A percentile compares a stretch with the other conserved stretches of the same genome.
Evolutionary conservation across 2,797 vertebrate genomes (phyloP).

Genomic region (Nasua narica): DNA sequence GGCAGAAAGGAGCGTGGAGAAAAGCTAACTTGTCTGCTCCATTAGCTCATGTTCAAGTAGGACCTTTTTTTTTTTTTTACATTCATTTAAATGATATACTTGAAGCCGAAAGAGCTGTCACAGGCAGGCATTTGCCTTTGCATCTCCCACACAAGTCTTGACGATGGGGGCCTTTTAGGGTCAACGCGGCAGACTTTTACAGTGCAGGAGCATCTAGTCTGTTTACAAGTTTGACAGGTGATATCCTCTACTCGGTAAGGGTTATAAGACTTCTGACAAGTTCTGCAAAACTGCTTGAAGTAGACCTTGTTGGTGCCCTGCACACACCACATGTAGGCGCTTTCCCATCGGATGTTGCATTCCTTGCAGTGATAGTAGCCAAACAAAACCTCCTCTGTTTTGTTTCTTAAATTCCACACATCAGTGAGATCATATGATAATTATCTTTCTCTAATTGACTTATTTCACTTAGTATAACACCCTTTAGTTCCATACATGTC

Average conservation of each 20-base stretch:
- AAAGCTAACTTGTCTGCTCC: neutral
- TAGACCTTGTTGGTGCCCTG: slow-evolving; percentile 99
- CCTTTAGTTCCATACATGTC: no score
- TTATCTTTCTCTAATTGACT: no score
- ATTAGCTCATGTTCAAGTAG: neutral
- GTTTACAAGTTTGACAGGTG: slow-evolving; percentile 93
- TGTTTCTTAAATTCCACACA: no score
- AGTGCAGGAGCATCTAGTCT: slow-evolving; percentile 92
- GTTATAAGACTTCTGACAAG: slow-evolving; percentile 96
- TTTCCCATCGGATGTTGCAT: slow-evolving; percentile 98
- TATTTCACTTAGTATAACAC: no score
- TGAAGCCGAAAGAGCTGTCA: slow-evolving; percentile 99
- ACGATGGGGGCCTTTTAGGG: slow-evolving; percentile 94
- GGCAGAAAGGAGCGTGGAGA: neutral
- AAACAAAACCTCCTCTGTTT: no score
- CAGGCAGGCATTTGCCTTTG: slow-evolving; percentile 97
- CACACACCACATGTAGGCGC: slow-evolving; percentile 98
- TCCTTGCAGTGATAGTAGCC: slow-evolving; percentile 97
- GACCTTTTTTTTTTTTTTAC: neutral
- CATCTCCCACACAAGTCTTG: slow-evolving; percentile 97
- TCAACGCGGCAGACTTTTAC: slow-evolving; percentile 94
- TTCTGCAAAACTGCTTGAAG: slow-evolving; percentile 97
- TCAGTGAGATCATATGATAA: no score
- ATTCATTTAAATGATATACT: slow-evolving; percentile 92
- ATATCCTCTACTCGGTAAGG: slow-evolving; percentile 98